Base-by-base conservation (phyloP, 37 sponge, comb jelly and placozoan genomes). In the Diacarnus erythraeanus region DNA sequence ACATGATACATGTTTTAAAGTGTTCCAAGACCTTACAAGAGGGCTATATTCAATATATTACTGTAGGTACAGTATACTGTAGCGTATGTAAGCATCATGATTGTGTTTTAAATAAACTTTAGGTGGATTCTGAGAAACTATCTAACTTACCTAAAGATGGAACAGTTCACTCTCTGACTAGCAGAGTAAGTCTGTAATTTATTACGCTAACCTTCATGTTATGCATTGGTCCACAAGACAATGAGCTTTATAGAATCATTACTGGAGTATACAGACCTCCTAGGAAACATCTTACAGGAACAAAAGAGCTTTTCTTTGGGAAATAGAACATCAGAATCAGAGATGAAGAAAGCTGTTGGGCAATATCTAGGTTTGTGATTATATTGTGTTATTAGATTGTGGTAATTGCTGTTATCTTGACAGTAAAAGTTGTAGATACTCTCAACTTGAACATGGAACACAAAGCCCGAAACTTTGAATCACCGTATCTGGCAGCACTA, bases 141-240 rank as follows among this genome's bases (percentile, higher is more conserved):
- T 86, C 93, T 17, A 92, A 94, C 38, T 67, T 88, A 27, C 97
- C 97, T 8, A 88, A 89, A 63, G 97, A 97, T 69, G 97, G 97
- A 1, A 97, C 97, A 36, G 97, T 97, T 9, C 97, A 97, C 54
- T 92, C 91, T 59, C 79, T 97, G 64, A 97, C 97, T 54, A 97
- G 97, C 77, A 89, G 72, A 57, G 96, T 95, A 42, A 88, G 86
- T 15, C 51, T 47, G 51, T 47, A 47, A 47, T n/a, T n/a, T n/a
- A n/a, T 73, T 10, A n/a, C n/a, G n/a, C n/a, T n/a, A n/a, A n/a
- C n/a, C n/a, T n/a, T n/a, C 51, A 47, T 47, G 12, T 47, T 47
- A 12, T 12, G 6, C 12, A 47, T 47, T 6, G 51, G 36, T 40
- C 1, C 69, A n/a, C n/a, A n/a, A 97, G 97, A 85, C 92, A 4